These are phyloP conservation scores for Todus mexicanus DNA, from an alignment of 2,797 vertebrate genomes.

Conservation along the genomic window DNA sequence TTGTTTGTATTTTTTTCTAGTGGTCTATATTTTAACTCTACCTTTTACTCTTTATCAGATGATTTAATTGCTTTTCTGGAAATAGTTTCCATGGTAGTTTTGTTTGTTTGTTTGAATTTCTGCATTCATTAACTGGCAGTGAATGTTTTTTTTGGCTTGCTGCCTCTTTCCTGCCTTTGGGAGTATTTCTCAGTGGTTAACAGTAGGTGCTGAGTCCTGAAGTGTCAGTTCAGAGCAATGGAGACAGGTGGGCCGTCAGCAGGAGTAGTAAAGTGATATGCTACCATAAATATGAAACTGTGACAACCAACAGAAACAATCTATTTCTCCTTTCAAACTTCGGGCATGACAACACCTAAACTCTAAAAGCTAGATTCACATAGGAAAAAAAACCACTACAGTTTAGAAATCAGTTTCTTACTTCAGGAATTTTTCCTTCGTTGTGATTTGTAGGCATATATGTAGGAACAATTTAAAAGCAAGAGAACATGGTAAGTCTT, in stretches of 20 bases:
- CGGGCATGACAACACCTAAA: neutral
- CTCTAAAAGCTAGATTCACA: neutral
- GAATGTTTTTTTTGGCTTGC: neutral
- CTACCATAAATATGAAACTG: neutral
- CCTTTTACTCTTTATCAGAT: neutral
- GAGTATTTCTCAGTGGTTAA: neutral
- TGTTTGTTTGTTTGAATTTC: neutral
- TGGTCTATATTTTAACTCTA: neutral
- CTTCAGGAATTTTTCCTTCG: neutral
- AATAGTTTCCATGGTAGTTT: neutral
- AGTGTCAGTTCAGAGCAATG: neutral
- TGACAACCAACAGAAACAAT: neutral
- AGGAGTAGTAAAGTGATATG: conserved; percentile 23
- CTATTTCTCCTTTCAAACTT: neutral
- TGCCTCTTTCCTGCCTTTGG: conserved; percentile 21
- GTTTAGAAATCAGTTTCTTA: neutral
- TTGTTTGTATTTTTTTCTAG: neutral
- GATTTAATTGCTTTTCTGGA: neutral
- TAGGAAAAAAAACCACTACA: rapidly evolving
- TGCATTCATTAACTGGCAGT: neutral
- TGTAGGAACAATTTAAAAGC: neutral
- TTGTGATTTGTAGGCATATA: neutral
- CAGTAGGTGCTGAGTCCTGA: neutral
- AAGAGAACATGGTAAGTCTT: neutral
- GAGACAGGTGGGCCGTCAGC: neutral